phyloP scores from a whole-genome alignment of 2,797 vertebrate species.

The Platyrinchus mystaceus region DNA sequence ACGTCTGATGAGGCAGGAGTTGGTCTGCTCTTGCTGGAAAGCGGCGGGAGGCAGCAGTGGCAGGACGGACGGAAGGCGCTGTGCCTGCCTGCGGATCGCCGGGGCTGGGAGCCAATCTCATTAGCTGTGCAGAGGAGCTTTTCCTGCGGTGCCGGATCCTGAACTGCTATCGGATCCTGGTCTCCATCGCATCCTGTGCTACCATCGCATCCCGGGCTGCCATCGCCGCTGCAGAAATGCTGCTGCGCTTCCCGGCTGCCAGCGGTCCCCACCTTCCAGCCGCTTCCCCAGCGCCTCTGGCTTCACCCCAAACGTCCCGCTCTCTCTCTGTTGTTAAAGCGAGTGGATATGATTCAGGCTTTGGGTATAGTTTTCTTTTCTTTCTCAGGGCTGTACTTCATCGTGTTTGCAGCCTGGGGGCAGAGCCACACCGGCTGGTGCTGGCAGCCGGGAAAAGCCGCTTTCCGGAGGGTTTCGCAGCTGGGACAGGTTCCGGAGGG shows the following conservation, averaged over 20 bases:
- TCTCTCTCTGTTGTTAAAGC: not conserved
- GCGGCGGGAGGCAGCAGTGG: not conserved
- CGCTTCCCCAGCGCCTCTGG: not conserved
- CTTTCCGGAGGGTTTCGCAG: not conserved
- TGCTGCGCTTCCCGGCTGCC: not conserved
- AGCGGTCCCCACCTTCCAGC: not conserved
- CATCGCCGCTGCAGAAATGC: not conserved
- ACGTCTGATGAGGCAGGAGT: not conserved
- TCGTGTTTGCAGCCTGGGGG: constrained; percentile 27
- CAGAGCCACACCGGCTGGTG: constrained; percentile 19
- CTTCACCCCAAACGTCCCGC: not conserved
- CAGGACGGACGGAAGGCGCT: not conserved
- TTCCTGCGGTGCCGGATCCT: not conserved
- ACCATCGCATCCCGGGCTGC: not conserved
- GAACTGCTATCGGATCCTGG: not conserved
- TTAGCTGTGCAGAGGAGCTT: not conserved
- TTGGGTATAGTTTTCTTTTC: not conserved
- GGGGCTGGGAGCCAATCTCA: not conserved
- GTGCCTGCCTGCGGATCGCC: not conserved
- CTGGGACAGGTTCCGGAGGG: not conserved
- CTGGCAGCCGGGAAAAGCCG: not conserved
- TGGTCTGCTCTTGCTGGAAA: not conserved
- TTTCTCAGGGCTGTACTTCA: not conserved
- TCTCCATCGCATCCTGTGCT: not conserved
- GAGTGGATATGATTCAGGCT: not conserved